Evolutionary conservation across 2,888 invertebrate genomes (phyloP), one percentile per base, ranked within the genome.

Genomic region (Spodoptera picta): DNA sequence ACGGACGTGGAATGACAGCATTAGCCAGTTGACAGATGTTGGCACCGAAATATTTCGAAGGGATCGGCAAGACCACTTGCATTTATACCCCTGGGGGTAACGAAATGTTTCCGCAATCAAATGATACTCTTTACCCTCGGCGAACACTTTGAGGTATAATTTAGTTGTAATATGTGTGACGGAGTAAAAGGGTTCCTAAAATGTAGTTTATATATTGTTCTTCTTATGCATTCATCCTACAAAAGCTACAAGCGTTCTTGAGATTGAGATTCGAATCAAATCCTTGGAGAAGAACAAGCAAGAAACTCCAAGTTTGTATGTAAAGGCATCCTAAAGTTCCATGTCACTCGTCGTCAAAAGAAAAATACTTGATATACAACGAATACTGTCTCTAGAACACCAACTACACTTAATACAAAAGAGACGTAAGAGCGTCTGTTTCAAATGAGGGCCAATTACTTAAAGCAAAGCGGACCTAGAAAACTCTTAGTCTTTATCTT

Each of bases 11-110:
- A 79, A 79, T 75, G 80, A 69, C 74, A 66, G 79, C 77, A 82
- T 83, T 81, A 79, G 74, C 68, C 58, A 72, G 73, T 78, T 81
- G 83, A 85, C 82, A 83, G 80, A 81, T 81, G 83, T 77, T 73
- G 66, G 65, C 60, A 64, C 55, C 62, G 68, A 69, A 79, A 72
- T 74, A 82, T 71, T 73, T 65, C 64, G 67, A 60, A 70, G 69
- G 76, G 57, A 56, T 46, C 43, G 60, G 45, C 50, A 60, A 57
- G 58, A 68, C 61, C 52, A 67, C 69, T 69, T 60, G 64, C 65
- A 64, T 61, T 59, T 48, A 54, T 60, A 60, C 67, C 60, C 53
- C 10, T 31, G 24, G 47, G 72, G 45, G 52, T 48, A 65, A 52
- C 19, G 43, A 27, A 27, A 73, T 58, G 63, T 65, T 73, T 65